Evolutionary conservation across 2,797 vertebrate species (phyloP), one percentile per base, ranked within the genome.

Genomic region (Scomberomorus guttatus): DNA sequence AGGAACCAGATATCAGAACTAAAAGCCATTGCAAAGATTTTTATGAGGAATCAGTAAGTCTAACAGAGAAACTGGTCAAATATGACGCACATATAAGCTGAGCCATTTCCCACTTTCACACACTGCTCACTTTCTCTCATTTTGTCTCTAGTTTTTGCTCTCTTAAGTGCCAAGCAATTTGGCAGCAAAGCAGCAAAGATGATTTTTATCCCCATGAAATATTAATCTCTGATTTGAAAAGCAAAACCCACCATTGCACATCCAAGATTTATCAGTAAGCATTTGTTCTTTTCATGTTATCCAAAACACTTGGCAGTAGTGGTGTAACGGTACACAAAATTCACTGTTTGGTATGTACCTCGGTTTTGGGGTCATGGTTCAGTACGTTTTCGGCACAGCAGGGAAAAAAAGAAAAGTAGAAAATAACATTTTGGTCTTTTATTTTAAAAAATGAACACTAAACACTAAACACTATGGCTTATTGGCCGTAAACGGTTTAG

Each of bases 141-240:
- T 63, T 50, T 66, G 34, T 65, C 60, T 57, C 34, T 15, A 20
- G 50, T 48, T 52, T 75, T 66, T 68, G n/a, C 12, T 24, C 25
- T 57, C 12, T 11, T 4, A 60, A 82, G 67, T 82, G 75, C 61
- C 54, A 32, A 75, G 65, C 32, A 68, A 39, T 81, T 88, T 71
- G 79, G 66, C 80, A 77, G 37, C 1, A 42, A 72, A 17, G 57
- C 80, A 32, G 50, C 54, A 61, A 60, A 76, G 50, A 80, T 9
- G 25, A 57, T 65, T 78, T 51, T 56, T 42, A 75, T 69, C 65
- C 54, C 39, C 61, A 79, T 86, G 42, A 81, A 79, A 80, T 84
- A 83, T 87, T 86, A 55, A 89, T 83, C 29, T 82, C 46, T 48
- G 46, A 62, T 77, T 51, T 54, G 5, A 75, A 79, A 75, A 55